Base-by-base conservation (phyloP, 2,797 vertebrate genomes). In the Macropus fuliginosus region DNA sequence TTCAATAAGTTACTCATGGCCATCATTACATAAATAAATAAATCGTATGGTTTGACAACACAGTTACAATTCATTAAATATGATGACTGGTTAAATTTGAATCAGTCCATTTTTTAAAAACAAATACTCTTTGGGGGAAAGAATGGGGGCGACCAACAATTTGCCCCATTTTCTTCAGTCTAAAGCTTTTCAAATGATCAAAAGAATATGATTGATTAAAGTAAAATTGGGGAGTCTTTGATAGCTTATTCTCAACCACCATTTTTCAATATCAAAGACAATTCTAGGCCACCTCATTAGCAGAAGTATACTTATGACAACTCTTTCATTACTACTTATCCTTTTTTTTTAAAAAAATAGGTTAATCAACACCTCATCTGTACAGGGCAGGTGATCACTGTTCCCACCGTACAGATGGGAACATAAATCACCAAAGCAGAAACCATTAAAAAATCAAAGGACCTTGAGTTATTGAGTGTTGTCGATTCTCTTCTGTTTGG, bases 141-240 rank as follows among this genome's bases (percentile, higher is more conserved):
- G 90, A 94, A 91, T 28, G 74, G 27, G 31, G 5, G 18, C 91
- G 14, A 57, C 57, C 93, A 90, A 52, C 31, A 59, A 56, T 46
- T 95, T 1, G 92, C 52, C 52, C 46, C 87, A 27, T 94, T 56
- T 94, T 92, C 90, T 1, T 62, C 54, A 91, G 92, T 50, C 50
- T 55, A 91, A 89, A 94, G 91, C 28, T 94, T 97, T 93, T 92
- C 9, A 96, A 94, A 94, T 55, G 34, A 92, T 14, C 9, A 91
- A 93, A 1, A 27, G 55, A 55, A 46, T 40, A 50, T 46, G 21
- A 81, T 27, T 46, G 74, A 87, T 81, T 11, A 28, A 89, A 62
- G 34, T 5, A 31, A 92, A 90, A 56, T 2, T 40, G 18, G 8
- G 18, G 8, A 54, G 52, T 93, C 54, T 93, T 94, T 50, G n/a